phyloP scores from a whole-genome alignment of 2,113 vertebrate species.

The Sander vitreus region DNA sequence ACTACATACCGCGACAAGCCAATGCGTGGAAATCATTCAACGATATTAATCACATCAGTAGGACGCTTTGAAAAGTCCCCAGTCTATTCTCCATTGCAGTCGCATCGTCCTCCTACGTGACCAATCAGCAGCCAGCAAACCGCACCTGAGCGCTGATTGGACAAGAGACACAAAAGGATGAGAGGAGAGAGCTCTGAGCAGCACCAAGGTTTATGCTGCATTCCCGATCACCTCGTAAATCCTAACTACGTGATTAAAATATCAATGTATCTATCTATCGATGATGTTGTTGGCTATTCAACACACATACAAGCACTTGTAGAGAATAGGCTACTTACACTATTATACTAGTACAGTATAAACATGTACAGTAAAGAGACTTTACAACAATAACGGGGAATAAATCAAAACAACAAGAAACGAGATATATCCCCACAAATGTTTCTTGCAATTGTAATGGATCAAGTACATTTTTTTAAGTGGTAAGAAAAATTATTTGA shows the following conservation, averaged over 20 bases:
- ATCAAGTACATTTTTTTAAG: too few species aligned
- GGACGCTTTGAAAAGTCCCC: constrained; percentile 42
- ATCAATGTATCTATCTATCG: background rate
- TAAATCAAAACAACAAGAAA: too few species aligned
- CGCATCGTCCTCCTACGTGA: constrained; percentile 73
- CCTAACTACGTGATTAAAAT: fast-evolving
- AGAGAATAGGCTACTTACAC: too few species aligned
- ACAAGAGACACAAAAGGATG: constrained; percentile 74
- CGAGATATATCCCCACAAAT: too few species aligned
- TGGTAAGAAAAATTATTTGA: too few species aligned
- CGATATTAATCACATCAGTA: constrained; percentile 14
- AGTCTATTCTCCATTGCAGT: constrained; percentile 51
- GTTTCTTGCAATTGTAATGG: too few species aligned
- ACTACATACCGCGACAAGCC: background rate
- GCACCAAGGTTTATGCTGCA: constrained; percentile 19
- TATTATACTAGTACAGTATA: too few species aligned
- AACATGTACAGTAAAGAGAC: too few species aligned
- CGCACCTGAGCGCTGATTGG: constrained; percentile 69
- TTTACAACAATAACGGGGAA: too few species aligned
- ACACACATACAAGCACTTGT: too few species aligned
- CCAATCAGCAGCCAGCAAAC: constrained; percentile 61
- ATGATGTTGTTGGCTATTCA: background rate
- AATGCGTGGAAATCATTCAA: background rate
- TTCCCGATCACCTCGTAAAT: background rate
- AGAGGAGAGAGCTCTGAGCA: constrained; percentile 54